phyloP scores from a whole-genome alignment of 2,797 vertebrate genomes.

The Mycteria americana region DNA sequence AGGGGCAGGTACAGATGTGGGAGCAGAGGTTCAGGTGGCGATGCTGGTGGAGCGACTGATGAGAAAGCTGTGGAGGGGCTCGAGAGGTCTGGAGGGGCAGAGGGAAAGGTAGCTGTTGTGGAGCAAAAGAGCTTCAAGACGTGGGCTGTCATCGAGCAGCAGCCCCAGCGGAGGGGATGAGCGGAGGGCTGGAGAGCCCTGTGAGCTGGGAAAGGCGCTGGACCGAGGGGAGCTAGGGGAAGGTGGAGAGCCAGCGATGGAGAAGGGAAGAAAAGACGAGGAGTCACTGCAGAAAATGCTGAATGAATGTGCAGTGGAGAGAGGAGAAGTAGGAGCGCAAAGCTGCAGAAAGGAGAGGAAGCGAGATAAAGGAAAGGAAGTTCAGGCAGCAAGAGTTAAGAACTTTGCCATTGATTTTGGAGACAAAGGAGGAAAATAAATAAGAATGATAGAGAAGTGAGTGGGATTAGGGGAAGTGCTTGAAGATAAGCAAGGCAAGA shows the following conservation, averaged over 20 bases:
- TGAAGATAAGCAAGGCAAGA: conserved; percentile 30
- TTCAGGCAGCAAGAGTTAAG: conserved; percentile 43
- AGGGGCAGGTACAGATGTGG: not conserved
- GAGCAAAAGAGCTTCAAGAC: not conserved
- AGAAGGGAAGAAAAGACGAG: not conserved
- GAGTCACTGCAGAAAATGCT: not conserved
- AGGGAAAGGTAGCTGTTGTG: not conserved
- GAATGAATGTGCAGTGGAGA: not conserved
- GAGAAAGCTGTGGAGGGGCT: not conserved
- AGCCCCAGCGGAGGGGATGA: not conserved
- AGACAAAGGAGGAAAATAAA: conserved; percentile 42
- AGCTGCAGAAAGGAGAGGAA: conserved; percentile 9
- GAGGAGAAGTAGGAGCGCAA: not conserved
- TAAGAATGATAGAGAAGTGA: conserved; percentile 25
- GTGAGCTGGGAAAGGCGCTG: not conserved
- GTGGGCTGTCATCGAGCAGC: accelerated
- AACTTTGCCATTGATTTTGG: conserved; percentile 18
- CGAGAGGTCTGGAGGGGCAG: not conserved
- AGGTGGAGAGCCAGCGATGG: accelerated
- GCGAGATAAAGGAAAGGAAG: conserved; percentile 45
- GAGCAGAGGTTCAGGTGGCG: accelerated
- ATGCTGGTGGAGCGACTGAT: not conserved
- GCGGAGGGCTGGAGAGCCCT: not conserved
- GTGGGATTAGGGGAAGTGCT: conserved; percentile 13
- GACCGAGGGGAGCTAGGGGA: not conserved